Evolutionary conservation across 2,888 invertebrate genomes (phyloP).

Genomic region (Cotesia congregata): DNA sequence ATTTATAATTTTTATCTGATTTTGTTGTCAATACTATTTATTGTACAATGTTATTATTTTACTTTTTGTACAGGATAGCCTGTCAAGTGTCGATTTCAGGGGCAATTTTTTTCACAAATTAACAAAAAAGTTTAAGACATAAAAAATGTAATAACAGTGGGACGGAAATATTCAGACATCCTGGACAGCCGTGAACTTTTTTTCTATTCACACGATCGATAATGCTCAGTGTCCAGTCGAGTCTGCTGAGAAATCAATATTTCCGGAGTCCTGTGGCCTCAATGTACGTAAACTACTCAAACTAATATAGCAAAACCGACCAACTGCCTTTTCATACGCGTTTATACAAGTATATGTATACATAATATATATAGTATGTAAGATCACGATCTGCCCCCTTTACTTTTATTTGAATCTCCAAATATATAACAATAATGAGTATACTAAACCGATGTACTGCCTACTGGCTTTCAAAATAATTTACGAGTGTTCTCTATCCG

Average conservation of each 20-base stretch:
- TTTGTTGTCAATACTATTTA: too few relatives aligned
- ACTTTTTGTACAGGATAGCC: too few relatives aligned
- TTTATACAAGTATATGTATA: constrained; percentile 3
- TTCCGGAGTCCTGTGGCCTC: constrained; percentile 60
- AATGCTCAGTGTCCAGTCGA: constrained; percentile 63
- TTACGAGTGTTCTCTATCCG: too few relatives aligned
- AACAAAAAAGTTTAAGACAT: constrained; percentile 20
- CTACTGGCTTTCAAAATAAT: too few relatives aligned
- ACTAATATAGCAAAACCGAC: constrained; percentile 43
- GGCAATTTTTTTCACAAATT: neutral
- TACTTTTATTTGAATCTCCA: neutral
- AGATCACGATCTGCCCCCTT: neutral
- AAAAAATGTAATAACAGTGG: constrained; percentile 25
- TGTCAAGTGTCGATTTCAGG: too few relatives aligned
- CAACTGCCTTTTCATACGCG: constrained; percentile 18
- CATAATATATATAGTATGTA: neutral
- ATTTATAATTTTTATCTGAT: too few relatives aligned
- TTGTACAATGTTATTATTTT: too few relatives aligned
- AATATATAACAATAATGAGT: too few relatives aligned
- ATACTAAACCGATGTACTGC: too few relatives aligned
- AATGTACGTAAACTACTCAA: constrained; percentile 28
- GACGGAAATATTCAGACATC: constrained; percentile 43
- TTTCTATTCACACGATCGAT: constrained; percentile 56
- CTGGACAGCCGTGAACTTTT: constrained; percentile 67
- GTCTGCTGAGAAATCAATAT: constrained; percentile 60